phyloP scores from a whole-genome alignment of 1,140 invertebrate species.

The Drosophila rufa region DNA sequence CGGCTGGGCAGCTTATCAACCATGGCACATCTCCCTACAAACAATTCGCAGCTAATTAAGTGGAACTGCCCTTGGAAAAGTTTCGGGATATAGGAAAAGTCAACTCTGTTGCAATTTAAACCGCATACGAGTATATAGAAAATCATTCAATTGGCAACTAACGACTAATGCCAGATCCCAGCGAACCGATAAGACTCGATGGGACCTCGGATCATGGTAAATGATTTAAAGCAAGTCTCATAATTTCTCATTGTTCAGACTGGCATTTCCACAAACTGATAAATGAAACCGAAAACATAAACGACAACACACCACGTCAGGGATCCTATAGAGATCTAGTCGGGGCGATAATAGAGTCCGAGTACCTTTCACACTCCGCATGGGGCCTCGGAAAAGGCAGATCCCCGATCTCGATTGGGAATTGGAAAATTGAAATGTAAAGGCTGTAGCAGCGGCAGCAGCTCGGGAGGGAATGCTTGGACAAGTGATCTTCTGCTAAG shows the following conservation, averaged over 20 bases:
- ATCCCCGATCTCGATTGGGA: slow-evolving; percentile 41
- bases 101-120: slow-evolving; percentile 73
- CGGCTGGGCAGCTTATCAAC: slow-evolving; percentile 53
- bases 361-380: slow-evolving; percentile 77
- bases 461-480: slow-evolving; percentile 21
- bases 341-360: slow-evolving; percentile 62
- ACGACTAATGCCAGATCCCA: slow-evolving; percentile 41
- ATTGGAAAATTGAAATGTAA: slow-evolving; percentile 69
- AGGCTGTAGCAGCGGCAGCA: neutral
- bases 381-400: slow-evolving; percentile 50
- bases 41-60: slow-evolving; percentile 80
- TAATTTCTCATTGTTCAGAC: slow-evolving; percentile 78
- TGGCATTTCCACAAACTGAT: slow-evolving; percentile 74
- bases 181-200: slow-evolving; percentile 43
- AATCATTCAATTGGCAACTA: slow-evolving; percentile 76
- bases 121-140: slow-evolving; percentile 56
- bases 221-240: slow-evolving; percentile 82
- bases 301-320: slow-evolving; percentile 44
- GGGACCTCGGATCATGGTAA: slow-evolving; percentile 46
- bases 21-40: slow-evolving; percentile 48
- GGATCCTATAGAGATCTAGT: slow-evolving; percentile 58
- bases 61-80: slow-evolving; percentile 46
- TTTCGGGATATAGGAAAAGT: slow-evolving; percentile 17
- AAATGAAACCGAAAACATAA: slow-evolving; percentile 76
- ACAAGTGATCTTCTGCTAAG: slow-evolving; percentile 72